Percentiles rank a stretch among this genome's conserved stretches.
Evolutionary conservation across 1,140 invertebrate genomes (phyloP).

Genomic region (Bombus balteatus): DNA sequence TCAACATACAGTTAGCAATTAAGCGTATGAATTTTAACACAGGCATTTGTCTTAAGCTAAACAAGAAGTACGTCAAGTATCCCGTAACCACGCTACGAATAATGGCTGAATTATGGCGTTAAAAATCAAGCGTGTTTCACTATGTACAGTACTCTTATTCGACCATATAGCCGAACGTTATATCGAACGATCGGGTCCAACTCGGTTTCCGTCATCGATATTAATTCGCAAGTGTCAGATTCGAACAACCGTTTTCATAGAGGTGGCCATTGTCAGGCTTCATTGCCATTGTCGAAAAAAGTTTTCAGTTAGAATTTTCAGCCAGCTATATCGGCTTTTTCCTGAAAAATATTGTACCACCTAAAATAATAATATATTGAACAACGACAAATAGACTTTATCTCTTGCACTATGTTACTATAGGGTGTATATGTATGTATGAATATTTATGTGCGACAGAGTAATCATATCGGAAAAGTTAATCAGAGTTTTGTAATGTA

Average conservation of each 20-base stretch:
- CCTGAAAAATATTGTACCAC: too few species aligned
- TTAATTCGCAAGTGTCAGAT: neutral
- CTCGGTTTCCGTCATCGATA: neutral
- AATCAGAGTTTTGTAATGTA: too few species aligned
- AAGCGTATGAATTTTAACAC: neutral
- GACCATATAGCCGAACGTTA: constrained; percentile 3
- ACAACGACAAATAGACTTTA: too few species aligned
- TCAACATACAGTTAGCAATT: too few species aligned
- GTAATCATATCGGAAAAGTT: too few species aligned
- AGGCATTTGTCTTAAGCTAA: neutral
- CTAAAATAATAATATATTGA: too few species aligned
- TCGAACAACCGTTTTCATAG: neutral
- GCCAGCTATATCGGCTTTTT: too few species aligned
- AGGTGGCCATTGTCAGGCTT: neutral
- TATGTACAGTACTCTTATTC: neutral
- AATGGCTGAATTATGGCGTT: neutral
- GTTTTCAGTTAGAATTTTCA: neutral
- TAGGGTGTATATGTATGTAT: too few species aligned
- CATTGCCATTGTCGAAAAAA: neutral
- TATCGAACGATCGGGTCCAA: constrained; percentile 6
- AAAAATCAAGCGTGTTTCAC: neutral
- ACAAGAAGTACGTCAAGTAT: neutral
- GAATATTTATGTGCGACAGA: too few species aligned
- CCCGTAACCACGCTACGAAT: neutral
- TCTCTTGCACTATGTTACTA: too few species aligned